Evolutionary conservation across 2,113 vertebrate species (phyloP), one percentile per base, ranked within the genome.

Genomic region (Gasterosteus nipponicus): DNA sequence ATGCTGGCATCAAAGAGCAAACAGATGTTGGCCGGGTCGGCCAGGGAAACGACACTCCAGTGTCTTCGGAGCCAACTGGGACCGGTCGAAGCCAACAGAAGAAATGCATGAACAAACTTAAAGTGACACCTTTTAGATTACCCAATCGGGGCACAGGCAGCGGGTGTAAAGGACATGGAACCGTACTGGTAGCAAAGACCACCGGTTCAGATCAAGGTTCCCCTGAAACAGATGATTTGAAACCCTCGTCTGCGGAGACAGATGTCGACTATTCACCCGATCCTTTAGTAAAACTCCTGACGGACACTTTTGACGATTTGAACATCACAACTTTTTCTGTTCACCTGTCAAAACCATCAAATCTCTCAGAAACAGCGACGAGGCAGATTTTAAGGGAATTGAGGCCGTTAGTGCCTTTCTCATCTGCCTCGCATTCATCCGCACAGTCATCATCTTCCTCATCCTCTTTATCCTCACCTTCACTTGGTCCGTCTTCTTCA

Each of bases 21-120:
- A 46, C 83, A 84, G 84, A 80, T 64, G 58, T 82, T 87, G 82
- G 66, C 39, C 31, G 29, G 53, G 33, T 26, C 12, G 31, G 7
- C 22, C 62, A 47, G 38, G 53, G 64, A 73, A 76, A 74, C 3
- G 14, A 58, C 39, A 72, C 63, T 62, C 72, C 69, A 22, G 44
- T 69, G 26, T 71, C 78, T 38, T 29, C 73, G 22, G 70, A 69
- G 47, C 88, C 63, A 75, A 86, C 62, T 38, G 56, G 64, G 16
- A 73, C 69, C 1, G 19, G 31, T 71, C 64, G 33, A 31, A 77
- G 78, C 46, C 87, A 89, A 46, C 83, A 89, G n/a, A 90, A 81
- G 61, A 92, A 91, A 76, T 94, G 92, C 77, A 11, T 92, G n/a
- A 88, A 93, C 57, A 93, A 89, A 73, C 59, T 93, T 22, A 81